Percentiles rank a stretch among this genome's conserved stretches.
Conservation (phyloP, 1,140 invertebrate genomes). For the Scaptodrosophila lebanonensis region DNA sequence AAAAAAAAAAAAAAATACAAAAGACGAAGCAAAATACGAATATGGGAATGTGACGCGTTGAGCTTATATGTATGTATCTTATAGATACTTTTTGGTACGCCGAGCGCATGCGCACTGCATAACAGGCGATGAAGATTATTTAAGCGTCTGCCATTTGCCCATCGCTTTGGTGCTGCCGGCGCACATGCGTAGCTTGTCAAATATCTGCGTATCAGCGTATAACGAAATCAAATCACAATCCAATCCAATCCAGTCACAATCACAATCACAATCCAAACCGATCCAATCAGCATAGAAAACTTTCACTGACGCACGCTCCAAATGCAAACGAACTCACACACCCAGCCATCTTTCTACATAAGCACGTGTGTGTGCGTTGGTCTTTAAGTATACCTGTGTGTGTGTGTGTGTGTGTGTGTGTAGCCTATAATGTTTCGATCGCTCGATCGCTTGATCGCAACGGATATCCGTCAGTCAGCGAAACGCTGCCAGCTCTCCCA, state of each 20-base stretch:
- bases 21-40: too few species aligned
- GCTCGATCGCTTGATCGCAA: too few species aligned
- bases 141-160: slow-evolving; percentile 6
- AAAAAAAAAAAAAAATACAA: too few species aligned
- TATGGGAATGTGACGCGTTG: too few species aligned
- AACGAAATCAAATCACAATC: slow-evolving; percentile 30
- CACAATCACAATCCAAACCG: background rate
- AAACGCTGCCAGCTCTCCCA: too few species aligned
- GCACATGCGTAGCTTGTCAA: slow-evolving; percentile 64
- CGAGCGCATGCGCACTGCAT: slow-evolving; percentile 53
- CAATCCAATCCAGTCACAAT: background rate
- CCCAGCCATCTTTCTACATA: too few species aligned
- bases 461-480: too few species aligned
- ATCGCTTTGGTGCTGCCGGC: slow-evolving; percentile 44
- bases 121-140: slow-evolving; percentile 3
- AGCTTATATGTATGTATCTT: slow-evolving; percentile 24
- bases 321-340: too few species aligned
- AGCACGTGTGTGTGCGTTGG: too few species aligned
- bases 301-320: slow-evolving; percentile 52
- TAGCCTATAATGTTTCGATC: too few species aligned
- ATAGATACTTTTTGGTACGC: slow-evolving; percentile 13
- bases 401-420: too few species aligned
- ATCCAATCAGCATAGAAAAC: slow-evolving; percentile 56
- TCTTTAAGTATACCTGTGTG: too few species aligned
- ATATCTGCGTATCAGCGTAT: slow-evolving; percentile 11